Evolutionary conservation across 2,113 vertebrate species (phyloP), one percentile per base, ranked within the genome.

Genomic region (Corydoras maculifer): DNA sequence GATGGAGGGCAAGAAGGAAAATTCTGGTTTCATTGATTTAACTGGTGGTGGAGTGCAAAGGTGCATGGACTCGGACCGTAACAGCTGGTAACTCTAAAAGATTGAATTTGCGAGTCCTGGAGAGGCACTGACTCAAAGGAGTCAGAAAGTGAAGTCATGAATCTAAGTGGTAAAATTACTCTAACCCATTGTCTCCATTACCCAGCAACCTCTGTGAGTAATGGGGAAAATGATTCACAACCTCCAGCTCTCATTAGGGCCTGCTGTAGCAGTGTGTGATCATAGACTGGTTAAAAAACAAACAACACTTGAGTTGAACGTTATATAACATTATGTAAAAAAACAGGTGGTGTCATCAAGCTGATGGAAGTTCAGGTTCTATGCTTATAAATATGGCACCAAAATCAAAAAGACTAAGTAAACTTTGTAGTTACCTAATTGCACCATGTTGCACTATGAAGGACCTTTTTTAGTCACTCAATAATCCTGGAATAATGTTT

Each of bases 11-110:
- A 53, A 31, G 53, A 32, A 9, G 14, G 35, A 29, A 59, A 77
- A 76, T 3, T 7, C 55, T 72, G 35, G 50, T 70, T 30, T 78
- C 76, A 86, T 80, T 83, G 82, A 84, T 84, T 67, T 68, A 53
- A 70, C 73, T 55, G 11, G 75, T 62, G 65, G 57, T 68, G 65
- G 12, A 68, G 55, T 25, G 65, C 29, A 69, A 72, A 60, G 60
- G 25, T 58, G 43, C 62, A 72, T 71, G 53, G 76, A 80, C 63
- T 30, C 68, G 84, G 74, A 71, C 18, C 65, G 62, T 62, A 74
- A 74, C 68, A 71, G 53, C 50, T 57, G 43, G 51, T 8, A 9
- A 58, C 74, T 61, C 51, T 53, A 50, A 62, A 69, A 59, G 35
- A 53, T 3, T 69, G 68, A 18, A 57, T 60, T 29, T 61, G 58